These are phyloP conservation scores for Cyclura pinguis DNA, from an alignment of 2,797 vertebrate species.

Conservation along the genomic window DNA sequence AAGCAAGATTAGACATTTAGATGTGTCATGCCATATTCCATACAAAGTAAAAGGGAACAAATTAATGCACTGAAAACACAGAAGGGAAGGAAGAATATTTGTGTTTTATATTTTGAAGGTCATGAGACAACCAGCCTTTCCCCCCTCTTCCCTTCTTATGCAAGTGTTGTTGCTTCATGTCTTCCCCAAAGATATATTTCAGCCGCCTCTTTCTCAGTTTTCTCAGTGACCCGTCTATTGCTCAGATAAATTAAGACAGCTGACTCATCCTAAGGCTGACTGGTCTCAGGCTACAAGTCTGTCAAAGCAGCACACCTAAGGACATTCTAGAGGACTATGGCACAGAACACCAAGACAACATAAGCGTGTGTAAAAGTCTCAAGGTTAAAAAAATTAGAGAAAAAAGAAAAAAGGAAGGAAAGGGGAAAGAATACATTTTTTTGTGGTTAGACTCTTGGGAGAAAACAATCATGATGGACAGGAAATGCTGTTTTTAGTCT, in stretches of 20 bases:
- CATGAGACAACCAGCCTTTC: not conserved
- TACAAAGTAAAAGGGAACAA: not conserved
- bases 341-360: not conserved
- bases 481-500: not conserved
- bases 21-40: not conserved
- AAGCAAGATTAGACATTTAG: not conserved
- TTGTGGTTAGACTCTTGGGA: not conserved
- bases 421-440: not conserved
- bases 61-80: not conserved
- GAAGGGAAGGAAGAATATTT: not conserved
- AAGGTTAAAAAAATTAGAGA: not conserved
- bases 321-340: slow-evolving; percentile 38
- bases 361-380: not conserved
- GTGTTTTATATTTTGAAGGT: not conserved
- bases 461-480: not conserved
- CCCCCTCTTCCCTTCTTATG: slow-evolving; percentile 20
- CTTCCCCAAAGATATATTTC: slow-evolving; percentile 51
- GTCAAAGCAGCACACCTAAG: slow-evolving; percentile 35
- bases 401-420: too few species aligned
- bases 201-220: not conserved
- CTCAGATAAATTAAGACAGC: slow-evolving; percentile 51
- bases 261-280: slow-evolving; percentile 62
- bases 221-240: slow-evolving; percentile 56
- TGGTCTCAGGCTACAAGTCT: slow-evolving; percentile 33
- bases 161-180: slow-evolving; percentile 35